Evolutionary conservation across 1,140 invertebrate genomes (phyloP), one percentile per base, ranked within the genome.

Genomic region (Atta texana): DNA sequence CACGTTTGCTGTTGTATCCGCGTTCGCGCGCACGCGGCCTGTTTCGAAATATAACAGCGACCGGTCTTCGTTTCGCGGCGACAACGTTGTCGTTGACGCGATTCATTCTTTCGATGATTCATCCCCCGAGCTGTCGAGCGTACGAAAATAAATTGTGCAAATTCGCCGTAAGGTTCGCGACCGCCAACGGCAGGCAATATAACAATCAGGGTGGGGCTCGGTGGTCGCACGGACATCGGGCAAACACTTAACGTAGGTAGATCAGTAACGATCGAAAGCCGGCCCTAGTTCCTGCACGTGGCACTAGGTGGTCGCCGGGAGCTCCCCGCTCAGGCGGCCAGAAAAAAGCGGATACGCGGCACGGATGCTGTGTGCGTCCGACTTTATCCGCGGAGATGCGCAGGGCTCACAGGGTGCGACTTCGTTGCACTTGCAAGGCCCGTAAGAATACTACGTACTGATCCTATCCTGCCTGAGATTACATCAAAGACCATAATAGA

Each of bases 211-310:
- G 91, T 89, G 91, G 90, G 89, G 89, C 78, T 87, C 76, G 61
- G 53, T 71, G 61, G 57, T 77, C 78, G 85, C 81, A 88, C 86
- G 87, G 85, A 91, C 84, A 69, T 90, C 63, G 77, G 88, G 85
- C 86, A 86, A 92, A 90, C 85, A 91, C 89, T 92, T 92, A 91
- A 89, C 89, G 75, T 90, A 90, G 88, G 89, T 89, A 91, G 88
- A 92, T 92, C 90, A 91, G 91, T 92, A 92, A 92, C 91, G 91
- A 92, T 92, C 91, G 91, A 87, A 91, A 89, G 87, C 80, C 80
- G 55, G 69, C 81, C 71, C 88, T 92, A 92, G 91, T 92, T 91
- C 90, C 84, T 88, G 68, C 81, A 87, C 86, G 88, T 88, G 91
- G 78, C 91, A 92, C 91, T 89, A 92, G 91, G 87, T 92, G 91